These are phyloP conservation scores for Pantala flavescens DNA, from an alignment of 1,140 invertebrate genomes.

Conservation along the genomic window DNA sequence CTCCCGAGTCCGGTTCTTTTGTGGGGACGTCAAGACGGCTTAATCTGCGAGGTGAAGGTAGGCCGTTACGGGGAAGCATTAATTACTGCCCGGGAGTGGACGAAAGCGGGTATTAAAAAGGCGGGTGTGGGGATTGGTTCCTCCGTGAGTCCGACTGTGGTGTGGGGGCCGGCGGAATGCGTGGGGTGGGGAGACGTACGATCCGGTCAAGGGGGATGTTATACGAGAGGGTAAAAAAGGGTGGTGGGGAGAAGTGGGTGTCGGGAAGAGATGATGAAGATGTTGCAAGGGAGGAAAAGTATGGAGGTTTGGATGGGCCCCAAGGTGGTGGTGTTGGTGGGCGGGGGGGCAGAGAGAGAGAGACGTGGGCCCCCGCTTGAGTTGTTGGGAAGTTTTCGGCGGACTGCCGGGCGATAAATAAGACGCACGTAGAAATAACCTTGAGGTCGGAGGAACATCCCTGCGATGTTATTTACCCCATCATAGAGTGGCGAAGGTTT, in stretches of 20 bases:
- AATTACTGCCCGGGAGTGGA: not conserved
- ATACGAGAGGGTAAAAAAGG: not conserved
- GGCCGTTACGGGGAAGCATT: not conserved
- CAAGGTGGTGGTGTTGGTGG: not conserved
- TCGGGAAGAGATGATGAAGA: slow-evolving; percentile 5
- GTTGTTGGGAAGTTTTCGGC: not conserved
- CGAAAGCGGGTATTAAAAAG: not conserved
- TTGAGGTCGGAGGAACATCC: not conserved
- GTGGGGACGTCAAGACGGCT: not conserved
- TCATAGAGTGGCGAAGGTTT: not conserved
- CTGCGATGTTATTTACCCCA: not conserved
- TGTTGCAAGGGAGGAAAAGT: not conserved
- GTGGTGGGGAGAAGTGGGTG: not conserved
- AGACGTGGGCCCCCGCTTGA: not conserved
- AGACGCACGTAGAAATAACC: not conserved
- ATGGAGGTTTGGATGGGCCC: not conserved
- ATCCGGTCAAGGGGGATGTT: not conserved
- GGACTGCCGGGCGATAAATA: not conserved
- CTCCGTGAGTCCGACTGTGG: not conserved
- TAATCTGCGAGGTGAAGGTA: slow-evolving; percentile 1
- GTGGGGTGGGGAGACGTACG: not conserved
- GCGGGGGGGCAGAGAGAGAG: not conserved
- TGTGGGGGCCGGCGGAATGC: not conserved
- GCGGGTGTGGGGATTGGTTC: not conserved
- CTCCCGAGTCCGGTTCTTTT: slow-evolving; percentile 1